Evolutionary conservation across 2,888 invertebrate species (phyloP), one percentile per base, ranked within the genome.

Genomic region (Dicyrtomina minuta): DNA sequence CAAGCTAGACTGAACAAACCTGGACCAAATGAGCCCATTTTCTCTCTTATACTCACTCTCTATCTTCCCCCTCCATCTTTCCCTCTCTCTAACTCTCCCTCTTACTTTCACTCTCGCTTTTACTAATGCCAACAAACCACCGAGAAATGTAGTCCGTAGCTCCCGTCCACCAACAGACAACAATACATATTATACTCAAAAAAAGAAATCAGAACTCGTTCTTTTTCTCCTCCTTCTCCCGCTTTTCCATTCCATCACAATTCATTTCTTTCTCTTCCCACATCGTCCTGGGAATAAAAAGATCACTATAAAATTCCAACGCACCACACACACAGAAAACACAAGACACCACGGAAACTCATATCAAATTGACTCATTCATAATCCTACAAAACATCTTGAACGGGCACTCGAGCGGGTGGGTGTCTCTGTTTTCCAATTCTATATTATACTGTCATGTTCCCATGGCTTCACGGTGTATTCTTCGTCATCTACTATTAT

Each of bases 281-380:
- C 71, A 71, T 71, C 71, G 67, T 71, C 68, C 65, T 46, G 71
- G 71, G 71, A 71, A 71, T 71, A 71, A 71, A 71, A 71, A 62
- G 67, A 71, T 71, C 71, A 68, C 64, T 62, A 71, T 64, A 68
- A 71, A 71, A 71, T 71, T 70, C 59, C 60, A 59, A 27, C 20
- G 22, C 58, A 49, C 59, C 49, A 62, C 62, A 51, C 44, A 17
- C 27, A 26, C 43, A 58, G 60, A 39, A 51, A 44, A 53, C 53
- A 56, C 20, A 53, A 61, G 26, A 41, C 22, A 66, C 39, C 39
- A 58, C 39, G 15, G 22, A 20, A 71, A 20, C 68, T 65, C 71
- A 68, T 66, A 44, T 70, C 65, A 72, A 72, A 72, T 64, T 67
- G 70, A 59, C 68, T 70, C 70, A 70, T 72, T 72, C 72, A 72